Base-by-base conservation (phyloP, 1,140 invertebrate species). In the Diorhabda sublineata region DNA sequence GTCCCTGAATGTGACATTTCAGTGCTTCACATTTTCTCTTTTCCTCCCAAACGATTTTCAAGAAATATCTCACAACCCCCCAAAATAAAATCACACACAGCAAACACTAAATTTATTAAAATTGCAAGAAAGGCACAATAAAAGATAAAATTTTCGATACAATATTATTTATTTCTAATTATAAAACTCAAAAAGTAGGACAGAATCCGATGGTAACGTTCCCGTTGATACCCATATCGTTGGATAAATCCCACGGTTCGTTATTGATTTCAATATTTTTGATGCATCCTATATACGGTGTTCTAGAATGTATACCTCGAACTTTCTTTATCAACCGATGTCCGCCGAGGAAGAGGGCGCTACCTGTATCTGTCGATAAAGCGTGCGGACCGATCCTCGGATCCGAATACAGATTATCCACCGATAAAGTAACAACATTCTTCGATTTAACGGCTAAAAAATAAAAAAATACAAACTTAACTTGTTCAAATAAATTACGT, bases 311-410 rank as follows among this genome's bases (percentile, higher is more conserved):
- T 0, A 86, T 81, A 6, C 87, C 87, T 74, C 79, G 87, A 2
- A 84, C 82, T 74, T 80, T 84, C 70, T 75, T 79, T 71, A 83
- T 84, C 9, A 82, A 87, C 73, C 90, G 89, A 80, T 97, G 90
- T 0, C 96, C 95, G 47, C 97, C 97, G 73, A 98, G 85, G 80
- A 91, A 98, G 2, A 99, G 81, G 0, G 94, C 90, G 74, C 94
- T 89, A 44, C 88, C 90, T 0, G 95, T 96, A 70, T 93, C 88
- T 0, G 93, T 92, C 2, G 87, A 86, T 2, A 85, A 84, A 2
- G 86, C 84, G 59, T 85, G 87, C 47, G 80, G 79, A 9, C 92
- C 91, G n/a, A 91, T 85, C 4, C 88, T 86, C 5, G 90, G 82
- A 65, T 88, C 79, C 3, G 87, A 83, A 75, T 87, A 85, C 67